Conservation (phyloP, 2,113 vertebrate genomes). For the Rhineura floridana region DNA sequence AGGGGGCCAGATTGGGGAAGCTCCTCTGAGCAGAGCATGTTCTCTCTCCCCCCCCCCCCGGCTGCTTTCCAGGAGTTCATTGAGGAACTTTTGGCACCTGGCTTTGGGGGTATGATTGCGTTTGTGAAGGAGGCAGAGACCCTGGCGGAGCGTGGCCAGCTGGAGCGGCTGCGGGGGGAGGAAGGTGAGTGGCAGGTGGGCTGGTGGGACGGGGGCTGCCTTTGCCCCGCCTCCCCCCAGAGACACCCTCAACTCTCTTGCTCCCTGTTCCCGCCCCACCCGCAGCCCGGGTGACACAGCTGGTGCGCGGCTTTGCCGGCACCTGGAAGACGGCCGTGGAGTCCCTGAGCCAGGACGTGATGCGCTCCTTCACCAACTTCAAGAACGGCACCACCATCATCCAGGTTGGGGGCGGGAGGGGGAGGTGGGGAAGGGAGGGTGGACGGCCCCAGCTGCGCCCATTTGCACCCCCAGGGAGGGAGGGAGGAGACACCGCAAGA, state of each 20-base stretch:
- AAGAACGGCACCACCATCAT: constrained; percentile 93
- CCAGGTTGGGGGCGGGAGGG: constrained; percentile 73
- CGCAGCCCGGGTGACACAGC: constrained; percentile 85
- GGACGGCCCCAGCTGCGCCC: not conserved
- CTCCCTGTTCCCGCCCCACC: not conserved
- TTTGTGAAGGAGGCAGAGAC: constrained; percentile 93
- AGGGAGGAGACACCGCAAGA: not conserved
- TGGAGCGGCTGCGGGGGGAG: constrained; percentile 87
- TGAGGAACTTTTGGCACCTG: constrained; percentile 88
- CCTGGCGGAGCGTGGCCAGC: constrained; percentile 87
- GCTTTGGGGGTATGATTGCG: constrained; percentile 90
- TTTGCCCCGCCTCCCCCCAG: not conserved
- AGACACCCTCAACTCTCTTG: too few species aligned
- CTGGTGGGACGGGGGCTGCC: not conserved
- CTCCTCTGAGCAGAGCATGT: not conserved
- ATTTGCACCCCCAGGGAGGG: not conserved
- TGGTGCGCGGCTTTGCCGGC: constrained; percentile 86
- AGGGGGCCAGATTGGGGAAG: not conserved
- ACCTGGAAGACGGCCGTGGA: constrained; percentile 92
- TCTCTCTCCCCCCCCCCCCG: not conserved
- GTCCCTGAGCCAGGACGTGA: constrained; percentile 90
- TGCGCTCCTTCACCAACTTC: constrained; percentile 95
- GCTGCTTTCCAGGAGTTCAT: constrained; percentile 84
- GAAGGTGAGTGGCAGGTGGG: constrained; percentile 78
- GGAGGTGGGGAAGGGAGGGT: not conserved